Evolutionary conservation across 2,797 vertebrate species (phyloP).

Genomic region (Enteromius radiatus): DNA sequence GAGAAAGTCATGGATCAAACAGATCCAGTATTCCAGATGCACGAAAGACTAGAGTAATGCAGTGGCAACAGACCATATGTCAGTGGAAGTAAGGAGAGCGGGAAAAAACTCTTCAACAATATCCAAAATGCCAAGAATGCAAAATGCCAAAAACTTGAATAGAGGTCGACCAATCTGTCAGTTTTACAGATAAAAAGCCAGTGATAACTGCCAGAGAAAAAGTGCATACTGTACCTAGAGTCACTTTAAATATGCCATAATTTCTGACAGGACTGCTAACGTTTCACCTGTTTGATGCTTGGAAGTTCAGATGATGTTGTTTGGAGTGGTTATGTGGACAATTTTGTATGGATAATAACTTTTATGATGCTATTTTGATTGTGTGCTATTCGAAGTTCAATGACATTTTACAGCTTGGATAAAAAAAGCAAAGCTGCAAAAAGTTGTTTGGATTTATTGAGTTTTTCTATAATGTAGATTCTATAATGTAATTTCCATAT

Average conservation of each 20-base stretch:
- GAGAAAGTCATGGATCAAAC: slow-evolving; percentile 41
- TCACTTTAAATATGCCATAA: not conserved
- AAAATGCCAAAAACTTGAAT: not conserved
- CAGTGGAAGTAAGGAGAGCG: not conserved
- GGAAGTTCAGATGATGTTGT: no score
- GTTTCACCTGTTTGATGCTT: not conserved
- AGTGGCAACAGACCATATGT: slow-evolving; percentile 14
- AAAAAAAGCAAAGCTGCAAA: not conserved
- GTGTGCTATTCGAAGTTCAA: no score
- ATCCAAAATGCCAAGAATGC: not conserved
- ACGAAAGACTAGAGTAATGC: not conserved
- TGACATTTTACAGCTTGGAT: not conserved
- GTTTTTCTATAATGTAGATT: no score
- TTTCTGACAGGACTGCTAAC: not conserved
- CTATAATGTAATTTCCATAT: not conserved
- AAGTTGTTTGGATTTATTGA: not conserved
- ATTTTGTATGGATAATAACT: no score
- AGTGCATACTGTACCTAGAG: not conserved
- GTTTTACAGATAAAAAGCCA: not conserved
- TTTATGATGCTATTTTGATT: no score
- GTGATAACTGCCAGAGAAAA: not conserved
- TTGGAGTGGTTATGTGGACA: no score
- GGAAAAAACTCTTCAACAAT: not conserved
- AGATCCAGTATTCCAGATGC: slow-evolving; percentile 29
- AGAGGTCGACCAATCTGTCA: not conserved